phyloP scores from a whole-genome alignment of 1,140 invertebrate species.

The Drosophila tropicalis region DNA sequence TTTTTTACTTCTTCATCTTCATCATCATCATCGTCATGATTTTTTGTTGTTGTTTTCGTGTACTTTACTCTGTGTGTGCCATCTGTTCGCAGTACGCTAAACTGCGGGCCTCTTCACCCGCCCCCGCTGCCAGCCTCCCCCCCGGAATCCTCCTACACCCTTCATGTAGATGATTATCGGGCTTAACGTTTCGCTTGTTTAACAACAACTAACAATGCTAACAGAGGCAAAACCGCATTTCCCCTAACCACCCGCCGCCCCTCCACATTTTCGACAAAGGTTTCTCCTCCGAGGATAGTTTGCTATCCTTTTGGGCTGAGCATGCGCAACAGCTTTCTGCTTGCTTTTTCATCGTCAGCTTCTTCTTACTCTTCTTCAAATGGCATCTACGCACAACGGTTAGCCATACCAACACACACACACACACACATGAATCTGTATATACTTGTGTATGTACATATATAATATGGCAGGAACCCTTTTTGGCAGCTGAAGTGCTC shows the following conservation, averaged over 20 bases:
- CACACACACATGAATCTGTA: not conserved
- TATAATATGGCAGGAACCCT: conserved; percentile 30
- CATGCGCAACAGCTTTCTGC: conserved; percentile 30
- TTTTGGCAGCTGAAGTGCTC: conserved; percentile 75
- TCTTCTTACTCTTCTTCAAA: not conserved
- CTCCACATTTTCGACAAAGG: not conserved
- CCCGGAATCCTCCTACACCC: not conserved
- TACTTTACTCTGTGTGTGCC: conserved; percentile 38
- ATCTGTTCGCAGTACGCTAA: conserved; percentile 81
- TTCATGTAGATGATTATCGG: conserved; percentile 72
- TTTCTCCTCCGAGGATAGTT: not conserved
- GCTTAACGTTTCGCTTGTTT: conserved; percentile 79
- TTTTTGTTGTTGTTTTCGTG: conserved; percentile 29
- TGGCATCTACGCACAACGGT: conserved; percentile 50
- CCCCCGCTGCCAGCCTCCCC: not conserved
- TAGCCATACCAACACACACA: not conserved
- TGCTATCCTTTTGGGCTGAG: conserved; percentile 44
- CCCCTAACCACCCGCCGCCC: not conserved
- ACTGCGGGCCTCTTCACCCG: conserved; percentile 52
- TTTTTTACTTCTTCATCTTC: not conserved
- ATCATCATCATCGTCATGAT: not conserved
- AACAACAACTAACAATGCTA: conserved; percentile 77
- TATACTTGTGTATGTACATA: not conserved
- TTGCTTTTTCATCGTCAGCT: conserved; percentile 24
- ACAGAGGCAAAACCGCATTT: conserved; percentile 11